Percentiles rank a stretch among this genome's conserved stretches.
Evolutionary conservation across 2,888 invertebrate species (phyloP).

Genomic region (Cryptus viduatorius): DNA sequence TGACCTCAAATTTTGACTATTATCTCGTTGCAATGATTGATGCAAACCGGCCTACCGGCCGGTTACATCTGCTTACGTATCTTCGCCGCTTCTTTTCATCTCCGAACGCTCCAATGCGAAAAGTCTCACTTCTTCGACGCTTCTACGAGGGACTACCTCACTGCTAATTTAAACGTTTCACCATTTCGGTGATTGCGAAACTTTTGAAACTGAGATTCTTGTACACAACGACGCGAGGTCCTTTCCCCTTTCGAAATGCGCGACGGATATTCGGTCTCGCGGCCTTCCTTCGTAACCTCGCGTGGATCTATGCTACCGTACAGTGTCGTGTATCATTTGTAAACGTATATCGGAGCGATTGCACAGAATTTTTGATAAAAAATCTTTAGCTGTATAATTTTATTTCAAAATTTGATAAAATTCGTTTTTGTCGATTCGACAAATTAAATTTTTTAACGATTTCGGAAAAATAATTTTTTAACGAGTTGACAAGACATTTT

Average conservation of each 20-base stretch:
- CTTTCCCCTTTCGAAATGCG: conserved; percentile 77
- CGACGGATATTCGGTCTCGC: conserved; percentile 31
- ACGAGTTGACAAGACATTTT: background rate
- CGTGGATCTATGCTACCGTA: background rate
- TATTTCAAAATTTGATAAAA: too few relatives aligned
- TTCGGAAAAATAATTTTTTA: too few relatives aligned
- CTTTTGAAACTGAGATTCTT: background rate
- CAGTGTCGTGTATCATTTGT: background rate
- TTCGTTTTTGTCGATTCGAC: too few relatives aligned
- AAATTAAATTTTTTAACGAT: too few relatives aligned
- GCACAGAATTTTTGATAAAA: background rate
- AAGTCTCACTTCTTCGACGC: background rate
- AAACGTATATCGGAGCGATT: background rate
- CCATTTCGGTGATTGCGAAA: conserved; percentile 12
- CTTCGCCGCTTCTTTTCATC: background rate
- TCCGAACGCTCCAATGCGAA: background rate
- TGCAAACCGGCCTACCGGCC: background rate
- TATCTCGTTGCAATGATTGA: background rate
- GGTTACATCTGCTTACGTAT: conserved; percentile 20
- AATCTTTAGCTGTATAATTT: background rate
- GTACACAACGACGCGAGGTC: conserved; percentile 55
- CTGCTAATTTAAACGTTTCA: conserved; percentile 16
- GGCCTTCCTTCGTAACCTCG: conserved; percentile 2
- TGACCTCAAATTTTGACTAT: background rate
- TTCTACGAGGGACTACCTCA: background rate